A percentile compares a stretch with the other conserved stretches of the same genome.
These are phyloP conservation scores for Oxystoma pomonae DNA, from an alignment of 2,888 invertebrate genomes.

Conservation along the genomic window DNA sequence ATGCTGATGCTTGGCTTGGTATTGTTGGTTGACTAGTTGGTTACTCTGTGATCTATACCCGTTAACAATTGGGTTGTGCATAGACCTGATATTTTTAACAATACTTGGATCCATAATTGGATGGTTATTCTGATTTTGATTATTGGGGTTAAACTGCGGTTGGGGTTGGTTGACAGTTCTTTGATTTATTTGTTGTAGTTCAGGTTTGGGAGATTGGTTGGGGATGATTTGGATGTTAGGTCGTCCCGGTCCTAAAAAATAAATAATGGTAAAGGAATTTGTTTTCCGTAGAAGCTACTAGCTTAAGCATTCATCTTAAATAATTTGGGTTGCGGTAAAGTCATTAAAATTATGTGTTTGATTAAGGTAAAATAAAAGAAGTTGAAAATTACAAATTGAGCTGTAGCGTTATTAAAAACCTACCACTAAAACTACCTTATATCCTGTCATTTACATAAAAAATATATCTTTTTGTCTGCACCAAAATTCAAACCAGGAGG, in stretches of 20 bases:
- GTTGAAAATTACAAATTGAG: too few species aligned
- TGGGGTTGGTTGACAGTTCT: constrained; percentile 27
- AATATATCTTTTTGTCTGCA: too few species aligned
- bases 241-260: constrained; percentile 43
- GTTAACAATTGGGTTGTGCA: background rate
- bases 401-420: too few species aligned
- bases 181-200: constrained; percentile 23
- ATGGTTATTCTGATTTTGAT: constrained; percentile 33
- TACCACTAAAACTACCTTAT: too few species aligned
- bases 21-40: constrained; percentile 44
- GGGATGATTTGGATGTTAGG: constrained; percentile 41
- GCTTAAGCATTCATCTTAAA: too few species aligned
- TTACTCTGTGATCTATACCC: constrained; percentile 25
- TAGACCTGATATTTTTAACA: background rate
- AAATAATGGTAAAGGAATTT: too few species aligned
- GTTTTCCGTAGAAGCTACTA: too few species aligned
- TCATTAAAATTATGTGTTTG: too few species aligned
- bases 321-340: too few species aligned
- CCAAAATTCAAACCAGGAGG: too few species aligned
- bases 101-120: constrained; percentile 22
- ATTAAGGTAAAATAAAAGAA: too few species aligned
- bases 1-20: constrained; percentile 44
- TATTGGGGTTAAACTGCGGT: constrained; percentile 14
- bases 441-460: too few species aligned
- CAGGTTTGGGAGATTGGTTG: constrained; percentile 32